phyloP scores from a whole-genome alignment of 2,888 invertebrate species.

The Orthonychiurus folsomi region DNA sequence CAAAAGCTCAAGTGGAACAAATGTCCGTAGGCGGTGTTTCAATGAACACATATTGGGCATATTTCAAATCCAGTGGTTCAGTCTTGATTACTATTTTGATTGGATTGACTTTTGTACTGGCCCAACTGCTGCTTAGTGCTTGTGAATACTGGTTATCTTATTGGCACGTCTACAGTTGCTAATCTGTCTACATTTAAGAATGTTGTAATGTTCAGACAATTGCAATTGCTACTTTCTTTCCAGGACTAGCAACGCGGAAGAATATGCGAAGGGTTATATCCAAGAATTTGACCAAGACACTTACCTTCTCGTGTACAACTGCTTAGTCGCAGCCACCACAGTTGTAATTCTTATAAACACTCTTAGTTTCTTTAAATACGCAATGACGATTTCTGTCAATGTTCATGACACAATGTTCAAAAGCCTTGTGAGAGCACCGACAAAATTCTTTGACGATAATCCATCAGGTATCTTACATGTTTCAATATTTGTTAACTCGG shows the following conservation, averaged over 20 bases:
- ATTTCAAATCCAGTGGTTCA: conserved; percentile 30
- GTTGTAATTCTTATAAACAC: conserved; percentile 2
- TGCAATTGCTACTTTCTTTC: too few species aligned
- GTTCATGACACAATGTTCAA: conserved; percentile 49
- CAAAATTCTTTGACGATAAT: conserved; percentile 41
- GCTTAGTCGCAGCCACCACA: conserved; percentile 40
- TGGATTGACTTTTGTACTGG: conserved; percentile 22
- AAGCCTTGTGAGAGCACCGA: conserved; percentile 46
- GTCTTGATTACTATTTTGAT: conserved; percentile 21
- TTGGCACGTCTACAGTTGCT: too few species aligned
- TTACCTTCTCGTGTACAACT: conserved; percentile 44
- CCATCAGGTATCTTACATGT: conserved; percentile 28
- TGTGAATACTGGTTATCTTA: conserved; percentile 35
- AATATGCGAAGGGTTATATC: not conserved
- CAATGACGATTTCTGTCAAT: conserved; percentile 45
- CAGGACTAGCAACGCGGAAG: not conserved
- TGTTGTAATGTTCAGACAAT: too few species aligned
- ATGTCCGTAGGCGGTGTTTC: conserved; percentile 39
- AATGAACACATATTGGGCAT: conserved; percentile 46
- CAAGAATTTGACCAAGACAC: too few species aligned
- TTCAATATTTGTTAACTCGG: not conserved
- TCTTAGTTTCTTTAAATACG: conserved; percentile 43
- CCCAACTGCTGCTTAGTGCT: conserved; percentile 28
- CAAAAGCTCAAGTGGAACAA: conserved; percentile 28
- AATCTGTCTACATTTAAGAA: too few species aligned